These are phyloP conservation scores for Poeciliopsis retropinna DNA, from an alignment of 2,113 vertebrate genomes.

Conservation along the genomic window DNA sequence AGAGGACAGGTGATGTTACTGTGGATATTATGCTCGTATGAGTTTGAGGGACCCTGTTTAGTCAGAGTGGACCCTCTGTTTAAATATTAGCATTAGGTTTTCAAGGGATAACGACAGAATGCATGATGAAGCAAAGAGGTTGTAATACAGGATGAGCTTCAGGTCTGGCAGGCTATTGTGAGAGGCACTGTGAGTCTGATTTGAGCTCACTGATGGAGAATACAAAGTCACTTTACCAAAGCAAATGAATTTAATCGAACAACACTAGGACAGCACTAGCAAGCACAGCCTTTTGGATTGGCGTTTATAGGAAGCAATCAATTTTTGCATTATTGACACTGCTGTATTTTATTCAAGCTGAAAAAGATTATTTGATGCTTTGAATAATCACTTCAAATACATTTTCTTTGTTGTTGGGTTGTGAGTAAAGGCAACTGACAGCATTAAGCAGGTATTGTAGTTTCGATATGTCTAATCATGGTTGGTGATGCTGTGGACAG, in stretches of 20 bases:
- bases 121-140: slow-evolving; percentile 10
- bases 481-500: too few species aligned
- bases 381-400: slow-evolving; percentile 12
- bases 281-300: neutral
- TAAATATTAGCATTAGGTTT: slow-evolving; percentile 16
- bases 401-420: neutral
- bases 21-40: slow-evolving; percentile 24
- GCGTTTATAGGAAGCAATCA: neutral
- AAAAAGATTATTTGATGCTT: slow-evolving; percentile 25
- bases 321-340: neutral
- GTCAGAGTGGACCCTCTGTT: slow-evolving; percentile 6
- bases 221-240: slow-evolving; percentile 23
- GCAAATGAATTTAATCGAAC: slow-evolving; percentile 22
- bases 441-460: too few species aligned
- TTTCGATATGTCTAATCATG: too few species aligned
- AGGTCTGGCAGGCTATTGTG: slow-evolving; percentile 3
- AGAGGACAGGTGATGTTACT: neutral
- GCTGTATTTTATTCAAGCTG: slow-evolving; percentile 23
- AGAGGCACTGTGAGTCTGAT: slow-evolving; percentile 11
- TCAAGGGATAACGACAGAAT: neutral
- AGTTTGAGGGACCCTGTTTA: slow-evolving; percentile 13
- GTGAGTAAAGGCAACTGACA: too few species aligned
- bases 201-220: slow-evolving; percentile 10
- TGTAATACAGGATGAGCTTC: slow-evolving; percentile 6
- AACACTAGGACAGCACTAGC: neutral